Evolutionary conservation across 2,113 vertebrate species (phyloP).

Genomic region (Chionis minor): DNA sequence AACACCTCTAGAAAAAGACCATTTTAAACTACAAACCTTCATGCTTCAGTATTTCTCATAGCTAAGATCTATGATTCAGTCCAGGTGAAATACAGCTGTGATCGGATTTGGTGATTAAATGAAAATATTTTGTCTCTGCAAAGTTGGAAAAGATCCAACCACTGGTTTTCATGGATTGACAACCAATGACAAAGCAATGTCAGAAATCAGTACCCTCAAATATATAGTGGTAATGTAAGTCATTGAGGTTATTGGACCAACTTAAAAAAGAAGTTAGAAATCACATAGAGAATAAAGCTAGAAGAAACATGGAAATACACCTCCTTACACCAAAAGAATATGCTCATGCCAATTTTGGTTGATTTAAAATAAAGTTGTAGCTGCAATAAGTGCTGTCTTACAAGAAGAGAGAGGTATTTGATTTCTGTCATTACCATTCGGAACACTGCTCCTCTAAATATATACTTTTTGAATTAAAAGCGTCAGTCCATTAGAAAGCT

Average conservation of each 20-base stretch:
- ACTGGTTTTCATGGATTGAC: background rate
- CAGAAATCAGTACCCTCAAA: background rate
- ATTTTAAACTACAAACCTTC: background rate
- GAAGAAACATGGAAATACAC: background rate
- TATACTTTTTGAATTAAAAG: background rate
- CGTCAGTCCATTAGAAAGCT: background rate
- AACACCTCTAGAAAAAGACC: rapidly evolving
- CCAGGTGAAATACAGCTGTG: background rate
- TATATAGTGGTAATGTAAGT: background rate
- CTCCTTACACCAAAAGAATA: background rate
- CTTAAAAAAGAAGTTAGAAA: background rate
- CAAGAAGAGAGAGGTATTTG: background rate
- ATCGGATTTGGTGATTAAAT: background rate
- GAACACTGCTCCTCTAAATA: background rate
- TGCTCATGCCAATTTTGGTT: background rate
- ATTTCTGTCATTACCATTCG: background rate
- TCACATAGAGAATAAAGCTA: background rate
- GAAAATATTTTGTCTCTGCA: background rate
- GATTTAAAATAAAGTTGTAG: background rate
- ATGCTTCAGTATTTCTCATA: background rate
- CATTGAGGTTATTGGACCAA: background rate
- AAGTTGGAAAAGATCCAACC: background rate
- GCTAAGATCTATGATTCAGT: background rate
- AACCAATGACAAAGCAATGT: background rate
- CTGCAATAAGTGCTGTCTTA: background rate